phyloP scores from a whole-genome alignment of 1,140 invertebrate species.

The Stegodyphus dumicola region DNA sequence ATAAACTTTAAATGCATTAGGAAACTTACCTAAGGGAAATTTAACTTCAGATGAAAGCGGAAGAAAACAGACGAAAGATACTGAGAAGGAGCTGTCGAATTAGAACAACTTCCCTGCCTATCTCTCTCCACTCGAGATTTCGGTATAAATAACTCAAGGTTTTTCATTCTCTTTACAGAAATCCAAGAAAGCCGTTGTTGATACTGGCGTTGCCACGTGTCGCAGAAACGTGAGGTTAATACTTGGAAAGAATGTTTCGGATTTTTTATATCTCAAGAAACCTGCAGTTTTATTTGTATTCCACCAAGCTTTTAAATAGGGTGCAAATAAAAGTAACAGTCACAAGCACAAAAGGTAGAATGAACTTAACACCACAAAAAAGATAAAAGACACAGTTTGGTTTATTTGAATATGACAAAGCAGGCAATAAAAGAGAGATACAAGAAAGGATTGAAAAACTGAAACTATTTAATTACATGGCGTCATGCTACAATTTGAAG shows the following conservation, averaged over 20 bases:
- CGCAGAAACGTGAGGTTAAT: neutral
- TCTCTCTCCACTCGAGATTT: neutral
- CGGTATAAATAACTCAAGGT: conserved; percentile 26
- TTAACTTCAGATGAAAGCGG: neutral
- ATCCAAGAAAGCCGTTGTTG: neutral
- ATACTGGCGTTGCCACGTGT: neutral
- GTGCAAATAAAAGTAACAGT: no score
- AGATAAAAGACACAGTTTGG: no score
- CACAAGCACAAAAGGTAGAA: no score
- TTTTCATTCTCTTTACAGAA: conserved; percentile 6
- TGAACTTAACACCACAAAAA: no score
- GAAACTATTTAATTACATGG: no score
- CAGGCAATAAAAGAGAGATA: no score
- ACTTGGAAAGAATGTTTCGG: neutral
- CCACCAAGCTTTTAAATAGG: no score
- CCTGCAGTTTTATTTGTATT: no score
- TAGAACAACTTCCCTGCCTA: neutral
- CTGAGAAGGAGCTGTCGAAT: neutral
- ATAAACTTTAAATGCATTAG: neutral
- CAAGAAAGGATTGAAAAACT: no score
- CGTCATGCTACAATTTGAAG: no score
- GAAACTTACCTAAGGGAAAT: neutral
- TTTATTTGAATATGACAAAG: no score
- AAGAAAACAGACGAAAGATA: neutral
- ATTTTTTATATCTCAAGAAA: neutral